Percentiles rank a stretch among this genome's conserved stretches.
Evolutionary conservation across 2,888 invertebrate genomes (phyloP).

Genomic region (Ashinkailepas kermadecensis): DNA sequence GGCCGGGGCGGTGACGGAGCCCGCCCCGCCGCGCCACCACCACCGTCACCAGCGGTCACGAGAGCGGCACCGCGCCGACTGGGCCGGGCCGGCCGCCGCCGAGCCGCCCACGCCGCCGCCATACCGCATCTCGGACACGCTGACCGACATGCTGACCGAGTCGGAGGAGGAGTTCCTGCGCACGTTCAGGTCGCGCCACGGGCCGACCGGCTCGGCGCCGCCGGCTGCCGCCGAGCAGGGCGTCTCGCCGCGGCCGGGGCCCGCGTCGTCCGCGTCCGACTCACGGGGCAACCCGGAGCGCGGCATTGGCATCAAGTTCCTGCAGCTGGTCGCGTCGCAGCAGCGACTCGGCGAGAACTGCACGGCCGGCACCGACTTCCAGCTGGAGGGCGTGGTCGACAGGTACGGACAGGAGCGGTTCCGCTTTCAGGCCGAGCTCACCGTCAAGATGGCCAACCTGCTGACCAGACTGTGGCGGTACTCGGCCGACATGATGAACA

Average conservation of each 20-base stretch:
- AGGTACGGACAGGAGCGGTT: slow-evolving; percentile 88
- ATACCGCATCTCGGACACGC: neutral
- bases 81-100: too few species aligned
- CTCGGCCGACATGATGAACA: slow-evolving; percentile 67
- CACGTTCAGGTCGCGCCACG: neutral
- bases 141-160: slow-evolving; percentile 7
- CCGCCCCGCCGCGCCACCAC: too few species aligned
- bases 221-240: slow-evolving; percentile 24
- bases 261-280: neutral
- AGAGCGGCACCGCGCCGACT: too few species aligned
- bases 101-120: too few species aligned
- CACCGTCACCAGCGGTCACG: too few species aligned
- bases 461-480: slow-evolving; percentile 90
- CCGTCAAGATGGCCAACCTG: slow-evolving; percentile 91
- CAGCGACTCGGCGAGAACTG: slow-evolving; percentile 85
- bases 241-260: neutral
- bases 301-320: slow-evolving; percentile 72
- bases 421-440: slow-evolving; percentile 81
- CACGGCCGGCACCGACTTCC: slow-evolving; percentile 83
- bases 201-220: slow-evolving; percentile 28
- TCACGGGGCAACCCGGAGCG: slow-evolving; percentile 6
- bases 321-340: slow-evolving; percentile 84
- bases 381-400: slow-evolving; percentile 88
- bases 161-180: neutral
- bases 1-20: too few species aligned